Conservation (phyloP, 2,113 vertebrate species). For the Passerina amoena region DNA sequence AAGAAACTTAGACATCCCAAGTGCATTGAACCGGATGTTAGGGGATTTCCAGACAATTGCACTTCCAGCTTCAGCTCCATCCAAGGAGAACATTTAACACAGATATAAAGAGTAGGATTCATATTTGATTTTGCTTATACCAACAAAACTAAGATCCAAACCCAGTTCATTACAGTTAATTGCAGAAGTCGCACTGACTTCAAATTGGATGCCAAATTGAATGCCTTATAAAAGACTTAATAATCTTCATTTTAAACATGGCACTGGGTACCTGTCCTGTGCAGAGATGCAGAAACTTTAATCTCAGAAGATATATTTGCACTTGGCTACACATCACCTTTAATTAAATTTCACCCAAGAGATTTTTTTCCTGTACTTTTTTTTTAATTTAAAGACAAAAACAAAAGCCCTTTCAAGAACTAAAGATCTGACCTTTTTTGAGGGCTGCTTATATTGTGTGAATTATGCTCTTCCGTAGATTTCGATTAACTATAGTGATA, state of each 20-base stretch:
- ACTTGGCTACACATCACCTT: slow-evolving; percentile 5
- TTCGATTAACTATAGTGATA: background rate
- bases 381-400: background rate
- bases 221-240: slow-evolving; percentile 30
- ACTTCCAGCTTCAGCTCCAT: background rate
- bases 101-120: background rate
- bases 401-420: background rate
- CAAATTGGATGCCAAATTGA: slow-evolving; percentile 1
- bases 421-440: background rate
- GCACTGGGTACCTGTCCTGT: background rate
- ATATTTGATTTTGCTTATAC: slow-evolving; percentile 6
- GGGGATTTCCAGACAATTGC: background rate
- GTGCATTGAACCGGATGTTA: background rate
- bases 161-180: slow-evolving; percentile 7
- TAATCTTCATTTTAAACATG: slow-evolving; percentile 22
- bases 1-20: background rate
- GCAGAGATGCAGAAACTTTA: slow-evolving; percentile 43
- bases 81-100: background rate
- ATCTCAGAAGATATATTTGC: slow-evolving; percentile 18
- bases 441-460: background rate
- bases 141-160: slow-evolving; percentile 3
- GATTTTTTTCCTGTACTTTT: background rate
- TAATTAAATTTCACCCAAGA: slow-evolving; percentile 22
- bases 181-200: slow-evolving; percentile 6
- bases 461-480: background rate